phyloP scores from a whole-genome alignment of 2,888 invertebrate genomes.

The Trachelus tabidus region DNA sequence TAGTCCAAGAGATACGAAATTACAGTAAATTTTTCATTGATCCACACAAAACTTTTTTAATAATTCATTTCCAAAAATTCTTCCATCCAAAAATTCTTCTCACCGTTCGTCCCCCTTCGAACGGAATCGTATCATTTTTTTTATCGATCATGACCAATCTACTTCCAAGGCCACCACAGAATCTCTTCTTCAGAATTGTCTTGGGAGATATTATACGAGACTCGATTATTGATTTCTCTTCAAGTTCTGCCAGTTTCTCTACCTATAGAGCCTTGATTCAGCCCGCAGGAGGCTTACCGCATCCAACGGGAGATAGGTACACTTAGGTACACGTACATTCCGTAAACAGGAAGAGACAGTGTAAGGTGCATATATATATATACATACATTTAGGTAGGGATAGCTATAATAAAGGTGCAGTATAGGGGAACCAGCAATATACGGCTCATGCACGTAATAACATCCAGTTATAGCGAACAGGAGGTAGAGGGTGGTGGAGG shows the following conservation, averaged over 20 bases:
- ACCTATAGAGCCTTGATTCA: not conserved
- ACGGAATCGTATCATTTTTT: not conserved
- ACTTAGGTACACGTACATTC: not conserved
- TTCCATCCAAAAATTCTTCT: not conserved
- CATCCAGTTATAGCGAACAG: not conserved
- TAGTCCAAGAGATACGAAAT: not conserved
- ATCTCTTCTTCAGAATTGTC: not conserved
- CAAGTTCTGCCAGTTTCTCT: not conserved
- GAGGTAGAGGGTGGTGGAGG: rapidly evolving
- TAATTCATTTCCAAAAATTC: not conserved
- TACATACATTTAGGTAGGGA: not conserved
- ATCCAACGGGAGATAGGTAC: not conserved
- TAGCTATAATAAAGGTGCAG: not conserved
- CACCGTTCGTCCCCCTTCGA: not conserved
- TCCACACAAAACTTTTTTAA: not conserved
- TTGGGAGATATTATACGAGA: not conserved
- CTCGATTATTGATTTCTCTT: not conserved
- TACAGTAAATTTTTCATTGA: not conserved
- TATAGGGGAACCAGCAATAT: not conserved
- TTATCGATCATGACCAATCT: not conserved
- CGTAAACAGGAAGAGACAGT: not conserved
- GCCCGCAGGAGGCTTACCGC: not conserved
- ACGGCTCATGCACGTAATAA: not conserved
- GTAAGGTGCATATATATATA: not conserved
- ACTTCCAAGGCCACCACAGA: not conserved